Evolutionary conservation across 2,888 invertebrate species (phyloP).

Genomic region (Thecophora atra): DNA sequence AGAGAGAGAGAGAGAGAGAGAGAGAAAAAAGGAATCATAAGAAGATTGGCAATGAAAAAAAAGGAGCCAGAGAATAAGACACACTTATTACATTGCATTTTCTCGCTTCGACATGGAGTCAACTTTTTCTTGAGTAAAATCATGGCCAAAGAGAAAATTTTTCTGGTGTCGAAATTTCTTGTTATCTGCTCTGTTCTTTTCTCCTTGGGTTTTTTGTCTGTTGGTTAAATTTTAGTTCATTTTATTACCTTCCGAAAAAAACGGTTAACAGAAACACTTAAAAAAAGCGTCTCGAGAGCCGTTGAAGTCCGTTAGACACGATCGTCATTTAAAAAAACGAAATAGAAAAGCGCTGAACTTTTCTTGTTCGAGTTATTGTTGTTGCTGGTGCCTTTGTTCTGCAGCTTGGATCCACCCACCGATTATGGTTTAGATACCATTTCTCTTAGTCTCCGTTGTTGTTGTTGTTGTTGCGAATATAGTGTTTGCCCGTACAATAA

Average conservation of each 20-base stretch:
- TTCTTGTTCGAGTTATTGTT: conserved; percentile 40
- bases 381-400: conserved; percentile 40
- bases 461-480: conserved; percentile 4
- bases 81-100: conserved; percentile 30
- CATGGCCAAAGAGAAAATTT: not conserved
- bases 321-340: conserved; percentile 30
- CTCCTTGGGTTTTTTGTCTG: too few relatives aligned
- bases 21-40: not conserved
- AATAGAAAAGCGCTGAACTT: not conserved
- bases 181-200: not conserved
- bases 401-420: conserved; percentile 49
- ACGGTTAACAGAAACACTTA: not conserved
- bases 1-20: not conserved
- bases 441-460: conserved; percentile 3
- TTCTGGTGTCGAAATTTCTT: not conserved
- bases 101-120: conserved; percentile 27
- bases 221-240: too few relatives aligned
- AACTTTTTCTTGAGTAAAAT: not conserved
- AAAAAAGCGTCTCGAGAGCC: not conserved
- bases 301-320: conserved; percentile 32
- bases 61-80: not conserved
- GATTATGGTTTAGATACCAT: conserved; percentile 50
- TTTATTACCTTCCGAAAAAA: not conserved
- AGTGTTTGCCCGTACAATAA: conserved; percentile 24
- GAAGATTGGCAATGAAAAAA: too few relatives aligned